Base-by-base conservation (phyloP, 2,113 vertebrate species). In the Sander lucioperca region DNA sequence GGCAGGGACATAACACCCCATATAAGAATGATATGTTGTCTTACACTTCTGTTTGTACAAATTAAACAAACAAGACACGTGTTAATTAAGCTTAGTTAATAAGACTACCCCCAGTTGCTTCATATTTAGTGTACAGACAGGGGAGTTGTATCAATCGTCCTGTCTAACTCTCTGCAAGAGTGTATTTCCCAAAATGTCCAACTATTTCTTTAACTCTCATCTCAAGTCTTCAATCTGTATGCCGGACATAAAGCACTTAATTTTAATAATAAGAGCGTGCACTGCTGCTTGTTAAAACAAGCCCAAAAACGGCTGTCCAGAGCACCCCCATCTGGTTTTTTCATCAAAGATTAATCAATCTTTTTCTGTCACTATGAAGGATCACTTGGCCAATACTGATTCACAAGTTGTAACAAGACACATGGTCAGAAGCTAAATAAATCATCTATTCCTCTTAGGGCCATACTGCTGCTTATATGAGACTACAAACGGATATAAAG, bases 241-340 rank as follows among this genome's bases (percentile, higher is more conserved):
- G 9, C 30, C 39, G 76, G 53, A 72, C 43, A 56, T 36, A n/a
- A 16, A 61, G 47, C 15, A 39, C 43, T 39, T 80, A 23, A 51
- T 36, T 39, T 23, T 4, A 36, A 19, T 47, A 62, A 33, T 47
- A 21, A 14, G 16, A 72, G 61, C 1, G 3, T 12, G 36, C 27
- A 68, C 73, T 58, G 61, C 82, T 86, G 82, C 89, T 82, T 91
- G 91, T 76, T 86, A 57, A 70, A 91, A 92, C 89, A 90, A 84
- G 91, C 73, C 70, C 83, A 54, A 43, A 63, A 25, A 65, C 4
- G 5, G 15, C 62, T 61, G 72, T 71, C 66, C 58, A 62, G 21
- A 75, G 33, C 45, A 59, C 74, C 39, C 58, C 45, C 54, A 61
- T 19, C 27, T 39, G 1, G 1, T 66, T 23, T 39, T 61, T 65